Evolutionary conservation across 2,113 vertebrate genomes (phyloP).

Genomic region (Gymnarchus niloticus): DNA sequence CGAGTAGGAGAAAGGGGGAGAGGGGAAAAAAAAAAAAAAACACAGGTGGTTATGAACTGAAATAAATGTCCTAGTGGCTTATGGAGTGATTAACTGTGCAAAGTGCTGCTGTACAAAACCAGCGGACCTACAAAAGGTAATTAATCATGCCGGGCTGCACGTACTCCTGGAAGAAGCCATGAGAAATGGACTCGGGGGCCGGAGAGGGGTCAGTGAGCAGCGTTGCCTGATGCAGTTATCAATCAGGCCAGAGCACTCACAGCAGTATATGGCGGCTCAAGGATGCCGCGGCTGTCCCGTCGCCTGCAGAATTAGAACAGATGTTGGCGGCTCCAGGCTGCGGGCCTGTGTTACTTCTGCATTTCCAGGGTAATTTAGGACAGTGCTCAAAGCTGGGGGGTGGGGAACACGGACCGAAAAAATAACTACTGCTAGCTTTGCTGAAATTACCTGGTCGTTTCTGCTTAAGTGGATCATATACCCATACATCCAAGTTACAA

Average conservation of each 20-base stretch:
- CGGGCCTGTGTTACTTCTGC: neutral
- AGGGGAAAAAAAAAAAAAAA: neutral
- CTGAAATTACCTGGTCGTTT: neutral
- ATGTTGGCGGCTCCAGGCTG: neutral
- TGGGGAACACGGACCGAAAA: neutral
- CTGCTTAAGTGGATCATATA: neutral
- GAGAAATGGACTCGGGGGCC: neutral
- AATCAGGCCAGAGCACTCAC: neutral
- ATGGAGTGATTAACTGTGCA: slow-evolving; percentile 25
- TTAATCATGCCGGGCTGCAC: slow-evolving; percentile 16
- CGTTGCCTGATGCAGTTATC: slow-evolving; percentile 18
- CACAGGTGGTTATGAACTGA: slow-evolving; percentile 19
- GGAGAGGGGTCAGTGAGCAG: slow-evolving; percentile 16
- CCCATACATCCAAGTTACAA: neutral
- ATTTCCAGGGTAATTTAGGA: neutral
- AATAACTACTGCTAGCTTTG: neutral
- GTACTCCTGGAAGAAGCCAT: neutral
- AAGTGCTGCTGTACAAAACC: slow-evolving; percentile 18
- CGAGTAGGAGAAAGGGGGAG: no score
- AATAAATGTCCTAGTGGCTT: slow-evolving; percentile 22
- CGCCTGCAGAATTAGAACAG: neutral
- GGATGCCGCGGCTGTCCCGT: neutral
- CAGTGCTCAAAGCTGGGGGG: neutral
- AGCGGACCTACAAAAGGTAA: slow-evolving; percentile 11
- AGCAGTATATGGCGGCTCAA: neutral